Evolutionary conservation across 2,888 invertebrate genomes (phyloP).

Genomic region (Dasypolia templi): DNA sequence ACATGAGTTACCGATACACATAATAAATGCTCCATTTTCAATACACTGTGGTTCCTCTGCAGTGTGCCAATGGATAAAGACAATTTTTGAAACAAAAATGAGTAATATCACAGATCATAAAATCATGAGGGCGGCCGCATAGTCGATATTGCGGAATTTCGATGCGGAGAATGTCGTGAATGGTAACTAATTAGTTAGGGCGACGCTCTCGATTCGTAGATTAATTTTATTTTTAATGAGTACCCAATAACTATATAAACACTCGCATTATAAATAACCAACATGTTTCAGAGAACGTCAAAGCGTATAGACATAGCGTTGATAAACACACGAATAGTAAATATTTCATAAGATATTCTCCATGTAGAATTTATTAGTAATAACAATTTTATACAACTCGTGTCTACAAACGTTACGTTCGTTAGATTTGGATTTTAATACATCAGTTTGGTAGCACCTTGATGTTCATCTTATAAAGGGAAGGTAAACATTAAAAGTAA

Average conservation of each 20-base stretch:
- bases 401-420: slow-evolving; percentile 55
- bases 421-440: slow-evolving; percentile 48
- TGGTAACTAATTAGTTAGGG: slow-evolving; percentile 63
- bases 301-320: slow-evolving; percentile 62
- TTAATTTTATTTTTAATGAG: slow-evolving; percentile 47
- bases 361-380: slow-evolving; percentile 62
- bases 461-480: slow-evolving; percentile 50
- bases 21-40: slow-evolving; percentile 65
- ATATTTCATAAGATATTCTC: slow-evolving; percentile 62
- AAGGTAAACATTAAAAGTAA: slow-evolving; percentile 62
- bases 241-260: slow-evolving; percentile 53
- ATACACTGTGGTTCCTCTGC: slow-evolving; percentile 33
- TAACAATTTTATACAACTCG: slow-evolving; percentile 65
- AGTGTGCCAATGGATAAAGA: slow-evolving; percentile 54
- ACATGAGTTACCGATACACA: slow-evolving; percentile 52
- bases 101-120: slow-evolving; percentile 66
- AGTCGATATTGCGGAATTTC: slow-evolving; percentile 67
- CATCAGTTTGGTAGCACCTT: slow-evolving; percentile 70
- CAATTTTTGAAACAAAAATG: slow-evolving; percentile 61
- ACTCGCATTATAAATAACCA: slow-evolving; percentile 63
- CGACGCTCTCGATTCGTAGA: slow-evolving; percentile 40
- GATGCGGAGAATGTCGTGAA: slow-evolving; percentile 50
- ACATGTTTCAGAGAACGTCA: slow-evolving; percentile 48
- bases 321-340: slow-evolving; percentile 56
- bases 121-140: slow-evolving; percentile 55